These are phyloP conservation scores for Pseudococcus longispinus DNA, from an alignment of 2,888 invertebrate genomes.

Conservation along the genomic window DNA sequence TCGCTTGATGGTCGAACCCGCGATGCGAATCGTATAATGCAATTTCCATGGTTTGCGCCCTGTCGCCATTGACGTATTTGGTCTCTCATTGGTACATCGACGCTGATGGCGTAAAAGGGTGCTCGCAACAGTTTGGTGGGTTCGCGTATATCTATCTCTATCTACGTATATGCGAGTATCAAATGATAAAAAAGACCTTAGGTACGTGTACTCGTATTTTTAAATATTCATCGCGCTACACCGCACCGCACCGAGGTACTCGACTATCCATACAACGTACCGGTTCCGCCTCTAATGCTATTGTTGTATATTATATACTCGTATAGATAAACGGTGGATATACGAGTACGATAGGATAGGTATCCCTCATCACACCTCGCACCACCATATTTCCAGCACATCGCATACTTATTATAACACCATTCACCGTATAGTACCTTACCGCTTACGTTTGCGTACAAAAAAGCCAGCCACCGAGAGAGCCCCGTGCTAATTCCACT, in stretches of 20 bases:
- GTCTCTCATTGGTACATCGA: neutral
- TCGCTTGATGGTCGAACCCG: neutral
- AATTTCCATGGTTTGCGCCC: slow-evolving; percentile 10
- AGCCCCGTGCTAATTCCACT: slow-evolving; percentile 29
- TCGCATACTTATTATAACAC: neutral
- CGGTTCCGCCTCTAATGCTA: slow-evolving; percentile 50
- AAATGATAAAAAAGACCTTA: slow-evolving; percentile 22
- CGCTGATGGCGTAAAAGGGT: neutral
- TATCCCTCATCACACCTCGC: neutral
- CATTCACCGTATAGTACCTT: neutral
- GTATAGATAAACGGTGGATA: neutral
- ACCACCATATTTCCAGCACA: neutral
- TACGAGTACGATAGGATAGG: neutral
- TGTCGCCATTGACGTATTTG: neutral
- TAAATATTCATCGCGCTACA: slow-evolving; percentile 49
- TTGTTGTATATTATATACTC: neutral
- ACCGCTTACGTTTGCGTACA: neutral
- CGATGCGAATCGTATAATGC: slow-evolving; percentile 40
- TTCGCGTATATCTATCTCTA: neutral
- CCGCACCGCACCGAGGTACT: neutral
- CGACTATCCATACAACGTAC: neutral
- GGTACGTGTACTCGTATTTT: neutral
- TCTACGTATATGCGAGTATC: neutral
- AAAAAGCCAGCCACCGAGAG: slow-evolving; percentile 26
- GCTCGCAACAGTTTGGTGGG: neutral